Base-by-base conservation (phyloP, 2,888 invertebrate species). In the Sarcophaga subvicina region DNA sequence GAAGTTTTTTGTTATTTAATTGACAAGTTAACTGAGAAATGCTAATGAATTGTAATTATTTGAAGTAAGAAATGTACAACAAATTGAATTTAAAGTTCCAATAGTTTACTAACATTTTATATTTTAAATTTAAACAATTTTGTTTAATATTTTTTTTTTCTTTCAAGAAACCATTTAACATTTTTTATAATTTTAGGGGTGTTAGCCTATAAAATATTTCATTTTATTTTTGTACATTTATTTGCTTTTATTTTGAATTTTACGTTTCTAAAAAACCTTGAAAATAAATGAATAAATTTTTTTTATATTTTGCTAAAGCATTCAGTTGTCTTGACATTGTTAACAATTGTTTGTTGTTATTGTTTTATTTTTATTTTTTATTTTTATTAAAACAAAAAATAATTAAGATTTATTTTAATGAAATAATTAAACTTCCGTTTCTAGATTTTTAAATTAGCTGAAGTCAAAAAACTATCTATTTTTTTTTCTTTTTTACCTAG, bases 231-330 rank as follows among this genome's bases (percentile, higher is more conserved):
- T 4, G 17, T 54, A 54, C 54, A 54, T 54, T 14, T 17, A 54
- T 54, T 14, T 17, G 5, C 25, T 54, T 37, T 6, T 45, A 45
- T 75, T 63, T 69, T 73, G 75, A 45, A 11, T 63, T 70, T 59
- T 54, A 76, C 47, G 20, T 22, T 45, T 81, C 10, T 37, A 37
- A 4, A 25, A 72, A 66, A 76, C 81, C 81, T 82, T 82, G 81
- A 64, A 11, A n/a, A 45, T 63, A 22, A 22, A 60, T 47, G n/a
- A 20, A 60, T 62, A 49, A 62, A 59, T 22, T 12, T 59, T n/a
- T 60, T 4, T 66, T 67, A 17, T 60, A 4, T 66, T 73, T 69
- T 47, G 37, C 37, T 37, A n/a, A 71, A 45, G 72, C 78, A 78
- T 72, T 78, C 66, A 72, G 49, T 73, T 78, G 20, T 37, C n/a